Conservation (phyloP, 2,888 invertebrate genomes). For the Xanthorhoe spadicearia region DNA sequence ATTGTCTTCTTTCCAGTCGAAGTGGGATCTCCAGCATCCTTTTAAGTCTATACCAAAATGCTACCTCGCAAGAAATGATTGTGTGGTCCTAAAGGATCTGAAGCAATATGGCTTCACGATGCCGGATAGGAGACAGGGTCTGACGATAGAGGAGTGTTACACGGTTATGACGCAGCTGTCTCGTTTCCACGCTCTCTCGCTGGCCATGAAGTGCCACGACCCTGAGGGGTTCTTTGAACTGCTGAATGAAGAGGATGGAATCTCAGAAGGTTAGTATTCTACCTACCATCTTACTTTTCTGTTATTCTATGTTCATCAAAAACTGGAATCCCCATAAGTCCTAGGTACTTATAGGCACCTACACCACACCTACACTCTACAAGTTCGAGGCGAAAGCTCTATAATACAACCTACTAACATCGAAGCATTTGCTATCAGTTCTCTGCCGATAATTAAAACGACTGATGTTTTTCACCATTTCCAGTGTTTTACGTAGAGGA, state of each 20-base stretch:
- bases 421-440: no score
- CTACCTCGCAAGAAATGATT: constrained; percentile 84
- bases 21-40: constrained; percentile 69
- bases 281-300: neutral
- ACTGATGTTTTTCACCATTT: constrained; percentile 34
- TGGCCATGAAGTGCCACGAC: constrained; percentile 86
- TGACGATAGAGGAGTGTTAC: constrained; percentile 85
- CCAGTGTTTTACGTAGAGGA: constrained; percentile 86
- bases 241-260: constrained; percentile 74
- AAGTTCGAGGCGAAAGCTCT: no score
- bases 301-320: no score
- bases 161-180: constrained; percentile 86
- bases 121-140: constrained; percentile 86
- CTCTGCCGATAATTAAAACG: no score
- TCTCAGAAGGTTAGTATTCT: constrained; percentile 64
- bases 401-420: no score
- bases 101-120: constrained; percentile 85
- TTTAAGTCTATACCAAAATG: constrained; percentile 86
- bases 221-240: constrained; percentile 84
- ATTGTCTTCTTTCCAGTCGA: constrained; percentile 84
- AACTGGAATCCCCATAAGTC: no score
- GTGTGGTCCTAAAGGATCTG: constrained; percentile 86
- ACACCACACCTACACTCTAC: no score
- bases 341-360: no score
- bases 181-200: constrained; percentile 86